Evolutionary conservation across 1,140 invertebrate species (phyloP), one percentile per base, ranked within the genome.

Genomic region (Diachasmimorpha longicaudata): DNA sequence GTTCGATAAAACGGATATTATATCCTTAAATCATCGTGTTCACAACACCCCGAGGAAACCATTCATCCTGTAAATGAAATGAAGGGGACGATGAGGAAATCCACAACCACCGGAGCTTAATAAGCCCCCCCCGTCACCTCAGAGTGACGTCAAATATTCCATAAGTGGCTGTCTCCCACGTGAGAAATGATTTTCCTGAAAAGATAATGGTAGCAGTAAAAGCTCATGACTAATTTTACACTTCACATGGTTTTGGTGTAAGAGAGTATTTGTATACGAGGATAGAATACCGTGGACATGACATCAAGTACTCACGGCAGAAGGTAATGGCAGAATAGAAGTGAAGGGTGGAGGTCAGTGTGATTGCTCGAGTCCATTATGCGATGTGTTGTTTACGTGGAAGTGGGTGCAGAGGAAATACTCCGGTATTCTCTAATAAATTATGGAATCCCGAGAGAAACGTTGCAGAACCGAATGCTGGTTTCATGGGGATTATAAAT

Each of bases 381-480:
- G 48, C n/a, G 48, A 52, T 52, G 44, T 71, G 39, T 31, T 69
- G 31, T 69, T 21, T 37, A 14, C 16, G 67, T 37, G 67, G 31
- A 37, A 44, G 14, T 36, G 13, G 39, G 16, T 42, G 44, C 42
- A 37, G 19, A 14, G 44, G 44, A 71, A 42, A 52, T 48, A 42
- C 36, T 23, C 2, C 25, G 23, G 69, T 52, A 46, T 23, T 44
- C 21, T 48, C 44, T 48, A 46, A 71, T 71, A 71, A 71, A 71
- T 71, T 71, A 48, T 44, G 69, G 42, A 71, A 48, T 71, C 44
- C 44, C 69, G n/a, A 46, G 44, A 48, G 44, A 71, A n/a, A 71
- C 21, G 8, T 23, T 6, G 44, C 19, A 21, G 14, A 71, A n/a
- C 68, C 37, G 8, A 48, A 71, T 48, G 69, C 19, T 25, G 25